phyloP scores from a whole-genome alignment of 2,113 vertebrate species.

The Muntiacus reevesi region DNA sequence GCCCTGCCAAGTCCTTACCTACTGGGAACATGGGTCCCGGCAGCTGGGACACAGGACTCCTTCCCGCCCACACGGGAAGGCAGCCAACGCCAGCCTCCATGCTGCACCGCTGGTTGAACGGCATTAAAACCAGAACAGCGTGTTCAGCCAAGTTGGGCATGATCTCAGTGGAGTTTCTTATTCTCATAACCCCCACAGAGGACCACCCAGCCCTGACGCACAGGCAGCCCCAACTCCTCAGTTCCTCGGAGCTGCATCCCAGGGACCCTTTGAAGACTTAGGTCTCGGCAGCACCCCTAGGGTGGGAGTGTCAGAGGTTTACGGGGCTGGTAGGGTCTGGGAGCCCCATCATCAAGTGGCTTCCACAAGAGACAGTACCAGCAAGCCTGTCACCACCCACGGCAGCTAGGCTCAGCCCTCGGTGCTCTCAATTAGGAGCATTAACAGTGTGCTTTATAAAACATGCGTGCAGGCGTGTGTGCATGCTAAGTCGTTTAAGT shows the following conservation, averaged over 20 bases:
- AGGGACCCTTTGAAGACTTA: neutral
- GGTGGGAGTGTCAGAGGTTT: neutral
- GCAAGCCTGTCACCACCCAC: neutral
- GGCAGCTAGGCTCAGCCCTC: neutral
- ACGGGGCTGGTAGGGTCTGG: neutral
- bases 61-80: slow-evolving; percentile 62
- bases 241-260: neutral
- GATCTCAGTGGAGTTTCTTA: slow-evolving; percentile 65
- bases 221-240: rapidly evolving
- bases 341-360: too few relatives aligned
- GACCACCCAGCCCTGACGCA: rapidly evolving
- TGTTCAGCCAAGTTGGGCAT: slow-evolving; percentile 71
- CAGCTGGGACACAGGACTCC: slow-evolving; percentile 46
- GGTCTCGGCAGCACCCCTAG: neutral
- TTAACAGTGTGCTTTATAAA: neutral
- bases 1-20: slow-evolving; percentile 52
- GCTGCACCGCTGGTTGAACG: slow-evolving; percentile 62
- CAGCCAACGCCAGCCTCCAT: slow-evolving; percentile 53
- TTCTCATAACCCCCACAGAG: slow-evolving; percentile 64
- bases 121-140: slow-evolving; percentile 74
- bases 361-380: neutral
- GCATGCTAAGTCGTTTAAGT: neutral
- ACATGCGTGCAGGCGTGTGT: neutral
- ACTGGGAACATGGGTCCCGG: slow-evolving; percentile 69
- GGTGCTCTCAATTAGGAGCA: neutral